Evolutionary conservation across 2,113 vertebrate species (phyloP), one percentile per base, ranked within the genome.

Genomic region (Petroica traversi): DNA sequence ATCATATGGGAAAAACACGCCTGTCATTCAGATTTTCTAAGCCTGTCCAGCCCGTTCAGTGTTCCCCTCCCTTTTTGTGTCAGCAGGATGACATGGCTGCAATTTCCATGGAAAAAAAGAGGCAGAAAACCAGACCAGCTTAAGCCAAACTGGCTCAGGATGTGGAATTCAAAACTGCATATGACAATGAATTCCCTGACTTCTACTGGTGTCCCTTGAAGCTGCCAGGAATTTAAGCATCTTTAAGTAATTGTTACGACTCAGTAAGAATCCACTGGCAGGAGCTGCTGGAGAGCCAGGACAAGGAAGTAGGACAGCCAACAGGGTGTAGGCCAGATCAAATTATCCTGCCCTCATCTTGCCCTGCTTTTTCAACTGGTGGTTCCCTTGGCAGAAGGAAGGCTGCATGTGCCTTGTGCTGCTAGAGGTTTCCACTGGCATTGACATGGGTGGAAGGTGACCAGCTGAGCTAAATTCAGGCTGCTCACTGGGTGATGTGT

Each of bases 171-270:
- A 52, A 93, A 93, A 95, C 36, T 9, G 11, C 16, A 19, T 80
- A 49, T 80, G 73, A 59, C 79, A 90, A 74, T 64, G 55, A 83
- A 93, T 92, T 91, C 85, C 75, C 79, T 83, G 59, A 77, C 63
- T 95, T 90, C 58, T 91, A 26, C 26, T 80, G 78, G 46, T 73
- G 61, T 92, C n/a, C 68, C 38, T 67, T 49, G 28, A 69, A 90
- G 82, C 64, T 94, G 94, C 95, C 94, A 96, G 75, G 82, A 93
- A 85, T 92, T 92, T 80, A 83, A 93, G 51, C 83, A 86, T 96
- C 82, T 94, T 90, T 93, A 95, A 93, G 94, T 94, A 97, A 96
- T 95, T 92, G 95, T 94, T 92, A 64, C 22, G 8, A 94, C 88
- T 94, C 85, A 66, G 77, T 91, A 89, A 84, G 69, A 94, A 89